These are phyloP conservation scores for Turritopsis dohrnii DNA, from an alignment of 30 jellyfish, hydroid and myxozoan genomes.

Conservation along the genomic window DNA sequence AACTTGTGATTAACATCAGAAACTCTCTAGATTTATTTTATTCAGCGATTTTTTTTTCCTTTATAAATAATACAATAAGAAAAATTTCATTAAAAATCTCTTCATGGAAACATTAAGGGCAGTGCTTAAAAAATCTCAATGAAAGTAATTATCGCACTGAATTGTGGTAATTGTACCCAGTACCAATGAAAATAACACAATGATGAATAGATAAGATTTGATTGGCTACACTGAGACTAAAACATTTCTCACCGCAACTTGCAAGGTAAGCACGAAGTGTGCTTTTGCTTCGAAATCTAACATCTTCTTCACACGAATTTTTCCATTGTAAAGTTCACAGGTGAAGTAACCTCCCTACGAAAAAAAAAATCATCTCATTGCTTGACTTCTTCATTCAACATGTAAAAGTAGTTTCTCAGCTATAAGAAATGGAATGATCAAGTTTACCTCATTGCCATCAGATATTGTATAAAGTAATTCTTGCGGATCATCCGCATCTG, in stretches of 20 bases:
- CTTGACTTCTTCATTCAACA: not conserved
- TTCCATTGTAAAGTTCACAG: not conserved
- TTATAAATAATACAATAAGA: too few relatives aligned
- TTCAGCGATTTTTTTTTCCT: too few relatives aligned
- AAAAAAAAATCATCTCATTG: not conserved
- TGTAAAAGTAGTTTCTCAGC: not conserved
- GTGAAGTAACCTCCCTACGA: not conserved
- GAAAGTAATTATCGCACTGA: too few relatives aligned
- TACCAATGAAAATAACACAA: too few relatives aligned
- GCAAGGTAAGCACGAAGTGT: not conserved
- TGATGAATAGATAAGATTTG: too few relatives aligned
- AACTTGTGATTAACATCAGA: too few relatives aligned
- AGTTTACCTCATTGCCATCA: not conserved
- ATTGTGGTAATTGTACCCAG: too few relatives aligned
- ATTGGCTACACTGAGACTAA: too few relatives aligned
- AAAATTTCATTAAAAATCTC: too few relatives aligned
- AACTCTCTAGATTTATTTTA: too few relatives aligned
- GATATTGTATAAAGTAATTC: not conserved
- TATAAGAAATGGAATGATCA: not conserved
- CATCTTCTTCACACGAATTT: not conserved
- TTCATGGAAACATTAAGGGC: too few relatives aligned
- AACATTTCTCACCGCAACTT: conserved; percentile 10
- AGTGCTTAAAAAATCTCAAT: too few relatives aligned
- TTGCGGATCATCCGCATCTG: not conserved
- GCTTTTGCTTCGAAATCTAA: not conserved